Base-by-base conservation (phyloP, 2,888 invertebrate genomes). In the Stenodera caucasica region DNA sequence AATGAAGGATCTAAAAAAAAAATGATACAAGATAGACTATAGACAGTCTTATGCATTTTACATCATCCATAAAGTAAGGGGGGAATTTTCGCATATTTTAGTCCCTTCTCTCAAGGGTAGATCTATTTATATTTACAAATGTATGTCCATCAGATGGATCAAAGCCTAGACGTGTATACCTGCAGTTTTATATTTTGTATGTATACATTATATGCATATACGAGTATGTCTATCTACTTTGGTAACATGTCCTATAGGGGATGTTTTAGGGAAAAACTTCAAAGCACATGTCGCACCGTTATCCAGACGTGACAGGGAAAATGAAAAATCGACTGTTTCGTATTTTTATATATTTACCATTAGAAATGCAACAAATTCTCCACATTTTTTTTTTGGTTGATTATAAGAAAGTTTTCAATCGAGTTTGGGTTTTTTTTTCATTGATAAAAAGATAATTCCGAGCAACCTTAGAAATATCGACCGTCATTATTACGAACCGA, bases 401-500 rank as follows among this genome's bases (percentile, higher is more conserved):
- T n/a, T n/a, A n/a, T n/a, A n/a, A n/a, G n/a, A n/a, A n/a, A n/a
- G 8, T 40, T 5, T 40, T 15, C 14, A 7, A 14, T 37, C 14
- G 14, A n/a, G n/a, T n/a, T n/a, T n/a, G n/a, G n/a, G n/a, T n/a
- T n/a, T n/a, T n/a, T n/a, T n/a, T n/a, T n/a, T n/a, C n/a, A n/a
- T n/a, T n/a, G n/a, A n/a, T n/a, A n/a, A n/a, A n/a, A n/a, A 15
- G 45, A 45, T 45, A 45, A 45, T 45, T 21, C 21, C 4, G 1
- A 11, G 45, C 18, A 45, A 45, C 45, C 45, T 21, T 45, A 45
- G 21, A 45, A 21, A 21, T 45, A 45, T 45, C 45, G 58, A 64
- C 58, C 57, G 23, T 54, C 50, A 57, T 55, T 55, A 49, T n/a
- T n/a, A n/a, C n/a, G n/a, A n/a, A n/a, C n/a, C 33, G 49, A 52